phyloP scores from a whole-genome alignment of 2,888 invertebrate genomes.

The Ormyrus nitidulus region DNA sequence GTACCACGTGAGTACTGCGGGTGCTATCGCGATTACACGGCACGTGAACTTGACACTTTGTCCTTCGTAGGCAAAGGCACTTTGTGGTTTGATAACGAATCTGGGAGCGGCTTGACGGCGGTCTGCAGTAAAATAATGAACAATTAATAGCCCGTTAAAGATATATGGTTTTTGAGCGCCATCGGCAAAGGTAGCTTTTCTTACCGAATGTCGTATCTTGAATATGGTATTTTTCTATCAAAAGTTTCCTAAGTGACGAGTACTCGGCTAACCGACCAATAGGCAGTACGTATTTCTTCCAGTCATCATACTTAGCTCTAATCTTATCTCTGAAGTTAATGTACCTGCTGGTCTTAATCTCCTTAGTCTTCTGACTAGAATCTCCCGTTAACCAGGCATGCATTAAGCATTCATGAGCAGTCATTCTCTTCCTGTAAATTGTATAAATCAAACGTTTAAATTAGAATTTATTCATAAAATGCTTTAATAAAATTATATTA shows the following conservation, averaged over 20 bases:
- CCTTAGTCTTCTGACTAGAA: slow-evolving; percentile 84
- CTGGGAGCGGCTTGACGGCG: slow-evolving; percentile 98
- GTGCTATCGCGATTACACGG: slow-evolving; percentile 94
- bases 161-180: too few species aligned
- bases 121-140: slow-evolving; percentile 78
- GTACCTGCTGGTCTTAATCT: slow-evolving; percentile 91
- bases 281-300: slow-evolving; percentile 91
- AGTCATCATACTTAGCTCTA: slow-evolving; percentile 87
- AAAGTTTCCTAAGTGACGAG: slow-evolving; percentile 94
- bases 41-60: slow-evolving; percentile 98
- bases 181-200: slow-evolving; percentile 59
- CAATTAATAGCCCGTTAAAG: neutral
- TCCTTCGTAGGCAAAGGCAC: slow-evolving; percentile 97
- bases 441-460: neutral
- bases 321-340: slow-evolving; percentile 91
- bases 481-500: neutral
- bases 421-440: slow-evolving; percentile 90
- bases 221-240: slow-evolving; percentile 97
- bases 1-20: slow-evolving; percentile 97
- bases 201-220: slow-evolving; percentile 95
- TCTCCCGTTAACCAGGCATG: slow-evolving; percentile 97
- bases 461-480: neutral
- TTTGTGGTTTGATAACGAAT: slow-evolving; percentile 97
- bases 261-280: slow-evolving; percentile 98
- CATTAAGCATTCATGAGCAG: slow-evolving; percentile 96